Evolutionary conservation across 2,113 vertebrate species (phyloP).

Genomic region (Actinemys pallida): DNA sequence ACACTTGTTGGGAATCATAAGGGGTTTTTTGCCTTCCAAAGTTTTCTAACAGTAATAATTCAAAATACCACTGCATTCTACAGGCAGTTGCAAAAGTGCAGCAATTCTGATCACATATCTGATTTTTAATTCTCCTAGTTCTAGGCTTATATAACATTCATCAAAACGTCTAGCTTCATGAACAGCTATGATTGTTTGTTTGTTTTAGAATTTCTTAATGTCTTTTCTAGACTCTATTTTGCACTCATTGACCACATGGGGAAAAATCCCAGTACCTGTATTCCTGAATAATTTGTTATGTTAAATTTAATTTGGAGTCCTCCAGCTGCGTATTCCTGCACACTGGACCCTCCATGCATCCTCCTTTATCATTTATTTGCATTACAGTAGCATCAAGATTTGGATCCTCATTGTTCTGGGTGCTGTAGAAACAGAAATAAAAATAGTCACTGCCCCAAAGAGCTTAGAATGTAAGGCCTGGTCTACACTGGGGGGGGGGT

Average conservation of each 20-base stretch:
- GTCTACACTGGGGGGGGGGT: too few relatives aligned
- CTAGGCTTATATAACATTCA: not conserved
- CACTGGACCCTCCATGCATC: not conserved
- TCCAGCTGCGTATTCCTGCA: not conserved
- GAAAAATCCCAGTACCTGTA: not conserved
- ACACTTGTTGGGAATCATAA: not conserved
- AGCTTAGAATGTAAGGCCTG: too few relatives aligned
- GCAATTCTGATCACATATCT: not conserved
- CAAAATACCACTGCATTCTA: not conserved
- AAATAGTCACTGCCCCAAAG: not conserved
- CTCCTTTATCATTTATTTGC: not conserved
- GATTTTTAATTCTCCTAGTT: not conserved
- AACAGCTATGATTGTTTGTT: not conserved
- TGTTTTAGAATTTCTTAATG: not conserved
- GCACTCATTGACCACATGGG: not conserved
- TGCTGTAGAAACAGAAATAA: not conserved
- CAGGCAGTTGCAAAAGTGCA: not conserved
- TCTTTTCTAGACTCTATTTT: not conserved
- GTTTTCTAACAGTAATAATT: not conserved
- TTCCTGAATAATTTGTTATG: not conserved
- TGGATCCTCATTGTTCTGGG: not conserved
- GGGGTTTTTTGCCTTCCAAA: fast-evolving
- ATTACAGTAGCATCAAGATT: not conserved
- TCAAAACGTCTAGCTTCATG: not conserved
- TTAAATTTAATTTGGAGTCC: not conserved